Evolutionary conservation across 1,140 invertebrate species (phyloP).

Genomic region (Drosophila equinoxialis): DNA sequence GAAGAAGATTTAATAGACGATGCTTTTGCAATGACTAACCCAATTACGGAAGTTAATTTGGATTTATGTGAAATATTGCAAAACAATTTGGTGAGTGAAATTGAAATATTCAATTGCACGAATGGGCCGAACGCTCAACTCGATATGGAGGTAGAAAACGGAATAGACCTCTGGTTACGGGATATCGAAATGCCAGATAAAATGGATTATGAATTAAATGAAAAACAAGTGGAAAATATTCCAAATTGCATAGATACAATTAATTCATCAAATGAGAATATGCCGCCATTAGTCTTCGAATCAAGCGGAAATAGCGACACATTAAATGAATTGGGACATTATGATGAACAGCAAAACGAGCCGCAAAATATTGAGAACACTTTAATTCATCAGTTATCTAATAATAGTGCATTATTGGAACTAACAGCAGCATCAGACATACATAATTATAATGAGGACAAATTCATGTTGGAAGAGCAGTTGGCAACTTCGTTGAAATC

Average conservation of each 20-base stretch:
- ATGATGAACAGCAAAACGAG: no score
- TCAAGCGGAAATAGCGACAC: no score
- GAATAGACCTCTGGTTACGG: background rate
- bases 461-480: conserved; percentile 21
- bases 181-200: background rate
- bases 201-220: background rate
- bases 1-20: conserved; percentile 23
- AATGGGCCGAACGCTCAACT: background rate
- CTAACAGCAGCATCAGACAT: no score
- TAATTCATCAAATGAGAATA: no score
- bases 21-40: background rate
- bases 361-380: no score
- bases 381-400: no score
- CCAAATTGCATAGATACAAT: no score
- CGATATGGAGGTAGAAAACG: background rate
- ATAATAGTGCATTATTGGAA: no score
- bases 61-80: conserved; percentile 1
- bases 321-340: no score
- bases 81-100: background rate
- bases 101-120: background rate
- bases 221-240: background rate
- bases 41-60: background rate
- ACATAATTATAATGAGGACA: background rate
- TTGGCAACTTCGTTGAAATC: background rate
- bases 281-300: no score